phyloP scores from a whole-genome alignment of 2,888 invertebrate genomes.

The Candidula unifasciata region DNA sequence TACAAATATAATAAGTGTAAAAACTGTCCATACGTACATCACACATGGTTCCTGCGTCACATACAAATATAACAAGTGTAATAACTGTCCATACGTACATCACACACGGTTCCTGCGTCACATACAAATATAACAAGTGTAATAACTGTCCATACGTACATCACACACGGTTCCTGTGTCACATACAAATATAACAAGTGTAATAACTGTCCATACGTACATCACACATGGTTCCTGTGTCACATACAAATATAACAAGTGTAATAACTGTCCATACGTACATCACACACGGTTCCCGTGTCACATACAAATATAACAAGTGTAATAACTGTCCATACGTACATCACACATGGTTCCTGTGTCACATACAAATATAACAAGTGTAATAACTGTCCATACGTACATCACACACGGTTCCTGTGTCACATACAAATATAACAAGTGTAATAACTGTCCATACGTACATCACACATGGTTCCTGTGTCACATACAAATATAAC shows the following conservation, averaged over 20 bases:
- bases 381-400: constrained; percentile 55
- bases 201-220: constrained; percentile 74
- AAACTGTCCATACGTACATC: constrained; percentile 81
- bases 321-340: constrained; percentile 56
- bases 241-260: constrained; percentile 83
- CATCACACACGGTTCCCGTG: constrained; percentile 93
- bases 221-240: constrained; percentile 93
- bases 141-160: constrained; percentile 79
- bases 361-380: constrained; percentile 84
- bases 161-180: constrained; percentile 91
- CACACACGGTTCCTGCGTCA: constrained; percentile 91
- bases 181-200: constrained; percentile 83
- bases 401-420: constrained; percentile 93
- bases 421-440: constrained; percentile 84
- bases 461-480: constrained; percentile 92
- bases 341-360: constrained; percentile 93
- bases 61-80: constrained; percentile 82
- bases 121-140: constrained; percentile 82
- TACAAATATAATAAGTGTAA: constrained; percentile 82
- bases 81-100: constrained; percentile 81
- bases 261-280: constrained; percentile 61
- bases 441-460: constrained; percentile 53
- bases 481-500: constrained; percentile 85
- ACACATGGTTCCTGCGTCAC: constrained; percentile 91
- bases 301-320: constrained; percentile 84